A percentile compares a stretch with the other conserved stretches of the same genome.
These are phyloP conservation scores for Morone chrysops DNA, from an alignment of 2,113 vertebrate genomes.

Conservation along the genomic window DNA sequence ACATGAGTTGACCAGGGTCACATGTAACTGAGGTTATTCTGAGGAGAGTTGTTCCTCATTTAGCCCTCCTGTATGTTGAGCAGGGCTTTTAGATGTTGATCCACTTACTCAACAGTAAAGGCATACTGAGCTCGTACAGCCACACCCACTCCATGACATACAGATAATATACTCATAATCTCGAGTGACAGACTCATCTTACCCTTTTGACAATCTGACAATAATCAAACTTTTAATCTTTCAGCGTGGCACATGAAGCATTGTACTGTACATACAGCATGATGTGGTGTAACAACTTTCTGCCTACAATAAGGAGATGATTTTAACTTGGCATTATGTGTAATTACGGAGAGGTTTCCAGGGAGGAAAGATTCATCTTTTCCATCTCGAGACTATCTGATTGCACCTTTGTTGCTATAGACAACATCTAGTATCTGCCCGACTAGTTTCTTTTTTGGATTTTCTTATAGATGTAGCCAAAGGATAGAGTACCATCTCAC, in stretches of 20 bases:
- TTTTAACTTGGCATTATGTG: constrained; percentile 19
- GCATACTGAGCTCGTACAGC: constrained; percentile 50
- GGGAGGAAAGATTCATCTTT: not conserved
- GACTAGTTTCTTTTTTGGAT: constrained; percentile 3
- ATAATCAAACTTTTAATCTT: constrained; percentile 20
- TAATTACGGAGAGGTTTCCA: not conserved
- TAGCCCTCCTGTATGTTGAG: constrained; percentile 56
- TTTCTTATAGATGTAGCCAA: constrained; percentile 61
- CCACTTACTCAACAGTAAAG: constrained; percentile 73
- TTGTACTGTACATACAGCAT: not conserved
- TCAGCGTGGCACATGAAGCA: not conserved
- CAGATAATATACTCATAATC: constrained; percentile 54
- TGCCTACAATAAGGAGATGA: not conserved
- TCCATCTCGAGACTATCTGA: constrained; percentile 5
- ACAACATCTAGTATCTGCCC: not conserved
- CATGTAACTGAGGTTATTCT: constrained; percentile 66
- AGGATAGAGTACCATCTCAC: constrained; percentile 19
- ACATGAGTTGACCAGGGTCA: not conserved
- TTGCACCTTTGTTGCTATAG: constrained; percentile 3
- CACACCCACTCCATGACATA: constrained; percentile 41
- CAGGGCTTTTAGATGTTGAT: constrained; percentile 72
- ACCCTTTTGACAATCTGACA: constrained; percentile 13
- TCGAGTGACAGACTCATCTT: constrained; percentile 27
- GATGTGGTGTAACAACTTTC: not conserved
- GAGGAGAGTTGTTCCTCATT: constrained; percentile 65